A percentile compares a stretch with the other conserved stretches of the same genome.
Conservation (phyloP, 2,888 invertebrate species). For the Chaetogeoica ovagalla region DNA sequence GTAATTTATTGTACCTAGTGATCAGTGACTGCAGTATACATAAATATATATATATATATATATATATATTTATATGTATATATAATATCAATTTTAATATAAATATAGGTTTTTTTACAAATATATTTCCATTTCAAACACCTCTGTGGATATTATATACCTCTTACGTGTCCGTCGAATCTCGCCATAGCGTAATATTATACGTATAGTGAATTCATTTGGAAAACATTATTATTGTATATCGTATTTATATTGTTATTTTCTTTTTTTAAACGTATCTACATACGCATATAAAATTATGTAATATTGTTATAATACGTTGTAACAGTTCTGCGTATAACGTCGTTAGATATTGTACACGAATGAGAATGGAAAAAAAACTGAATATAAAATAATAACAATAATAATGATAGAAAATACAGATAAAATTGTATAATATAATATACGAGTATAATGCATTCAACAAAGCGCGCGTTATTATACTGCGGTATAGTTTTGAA, state of each 20-base stretch:
- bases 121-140: background rate
- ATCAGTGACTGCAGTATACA: background rate
- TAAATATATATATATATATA: background rate
- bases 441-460: too few species aligned
- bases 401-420: background rate
- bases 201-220: background rate
- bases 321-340: background rate
- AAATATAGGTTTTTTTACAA: background rate
- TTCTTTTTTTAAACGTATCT: too few species aligned
- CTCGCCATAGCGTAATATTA: background rate
- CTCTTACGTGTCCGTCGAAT: background rate
- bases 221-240: background rate
- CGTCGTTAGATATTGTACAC: background rate
- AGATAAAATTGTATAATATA: too few species aligned
- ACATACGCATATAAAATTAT: background rate
- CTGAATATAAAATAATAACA: background rate
- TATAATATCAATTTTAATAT: background rate
- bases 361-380: background rate
- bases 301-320: background rate
- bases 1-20: too few species aligned
- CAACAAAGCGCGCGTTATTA: too few species aligned
- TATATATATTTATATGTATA: background rate
- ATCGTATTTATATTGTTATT: background rate
- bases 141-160: background rate
- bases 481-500: too few species aligned